Conservation (phyloP, 2,113 vertebrate genomes). For the Vulpes lagopus region DNA sequence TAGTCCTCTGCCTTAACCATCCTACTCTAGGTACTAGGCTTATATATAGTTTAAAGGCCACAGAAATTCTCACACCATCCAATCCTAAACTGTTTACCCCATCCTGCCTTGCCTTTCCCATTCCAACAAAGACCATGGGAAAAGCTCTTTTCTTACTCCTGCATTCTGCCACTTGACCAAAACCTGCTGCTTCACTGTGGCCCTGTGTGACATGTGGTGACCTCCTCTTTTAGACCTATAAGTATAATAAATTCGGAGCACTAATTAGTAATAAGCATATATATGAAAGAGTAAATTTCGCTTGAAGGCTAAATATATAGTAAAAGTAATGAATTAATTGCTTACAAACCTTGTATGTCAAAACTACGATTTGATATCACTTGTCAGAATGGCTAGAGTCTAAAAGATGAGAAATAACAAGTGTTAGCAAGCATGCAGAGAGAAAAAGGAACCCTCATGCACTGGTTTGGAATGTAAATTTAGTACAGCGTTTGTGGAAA, state of each 20-base stretch:
- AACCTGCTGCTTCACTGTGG: background rate
- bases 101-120: background rate
- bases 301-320: background rate
- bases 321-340: background rate
- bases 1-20: background rate
- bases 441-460: background rate
- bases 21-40: background rate
- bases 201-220: background rate
- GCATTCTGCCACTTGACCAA: background rate
- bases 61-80: background rate
- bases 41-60: background rate
- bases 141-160: background rate
- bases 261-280: background rate
- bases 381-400: background rate
- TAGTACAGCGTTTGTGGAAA: background rate
- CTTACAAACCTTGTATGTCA: background rate
- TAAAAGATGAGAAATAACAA: background rate
- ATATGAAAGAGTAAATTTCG: background rate
- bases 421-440: background rate
- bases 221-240: background rate
- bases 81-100: background rate
- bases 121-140: too few species aligned
- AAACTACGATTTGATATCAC: background rate
- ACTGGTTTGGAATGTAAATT: background rate
- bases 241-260: background rate